These are phyloP conservation scores for Spisula solida DNA, from an alignment of 2,888 invertebrate genomes.

Conservation along the genomic window DNA sequence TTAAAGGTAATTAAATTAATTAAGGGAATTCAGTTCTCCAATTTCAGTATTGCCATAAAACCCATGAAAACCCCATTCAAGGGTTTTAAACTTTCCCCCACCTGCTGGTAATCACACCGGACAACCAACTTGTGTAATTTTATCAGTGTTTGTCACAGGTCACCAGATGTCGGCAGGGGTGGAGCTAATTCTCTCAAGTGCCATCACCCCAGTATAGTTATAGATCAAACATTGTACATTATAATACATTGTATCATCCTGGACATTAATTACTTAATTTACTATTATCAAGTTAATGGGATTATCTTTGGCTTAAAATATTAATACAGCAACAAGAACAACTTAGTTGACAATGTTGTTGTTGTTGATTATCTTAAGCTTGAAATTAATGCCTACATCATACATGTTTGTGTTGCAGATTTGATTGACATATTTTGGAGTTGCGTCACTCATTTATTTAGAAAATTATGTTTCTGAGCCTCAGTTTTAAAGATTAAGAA, in stretches of 20 bases:
- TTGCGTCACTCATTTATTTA: no score
- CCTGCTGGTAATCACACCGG: not conserved
- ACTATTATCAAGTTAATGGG: not conserved
- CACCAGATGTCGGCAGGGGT: not conserved
- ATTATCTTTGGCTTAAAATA: no score
- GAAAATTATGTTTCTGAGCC: no score
- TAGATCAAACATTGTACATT: constrained; percentile 8
- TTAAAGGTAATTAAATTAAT: not conserved
- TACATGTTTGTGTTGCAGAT: no score
- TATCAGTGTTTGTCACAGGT: constrained; percentile 26
- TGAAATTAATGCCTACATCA: no score
- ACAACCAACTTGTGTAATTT: constrained; percentile 22
- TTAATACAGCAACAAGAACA: no score
- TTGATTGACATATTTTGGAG: no score
- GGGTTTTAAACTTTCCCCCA: not conserved
- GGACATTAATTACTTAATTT: not conserved
- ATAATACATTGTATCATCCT: not conserved
- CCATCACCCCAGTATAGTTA: not conserved
- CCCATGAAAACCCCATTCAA: not conserved
- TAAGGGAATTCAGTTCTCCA: not conserved
- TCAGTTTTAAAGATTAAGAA: no score
- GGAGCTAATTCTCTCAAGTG: constrained; percentile 17
- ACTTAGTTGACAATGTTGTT: no score
- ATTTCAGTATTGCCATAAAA: not conserved
- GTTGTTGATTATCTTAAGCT: no score